Base-by-base conservation (phyloP, 2,888 invertebrate genomes). In the Heliconius hortense region DNA sequence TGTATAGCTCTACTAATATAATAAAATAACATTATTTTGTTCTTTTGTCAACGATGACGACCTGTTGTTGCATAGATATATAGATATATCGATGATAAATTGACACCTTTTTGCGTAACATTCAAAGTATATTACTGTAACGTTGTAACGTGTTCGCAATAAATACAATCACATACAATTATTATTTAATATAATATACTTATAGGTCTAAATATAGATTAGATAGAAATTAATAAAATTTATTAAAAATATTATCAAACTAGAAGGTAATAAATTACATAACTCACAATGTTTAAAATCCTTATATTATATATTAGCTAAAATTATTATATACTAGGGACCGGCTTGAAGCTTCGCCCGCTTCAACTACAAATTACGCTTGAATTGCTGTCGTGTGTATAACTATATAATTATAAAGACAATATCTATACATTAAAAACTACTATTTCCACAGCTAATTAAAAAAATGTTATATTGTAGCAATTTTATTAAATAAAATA, bases 41-140 rank as follows among this genome's bases (percentile, higher is more conserved):
- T 18, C 5, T 18, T 48, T 48, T 48, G 18, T 48, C 18, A 18
- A 7, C 18, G 18, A 39, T 64, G 35, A 24, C 5, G 24, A 64
- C 24, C n/a, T 11, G 24, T 39, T 64, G 35, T 64, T 64, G 15
- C 64, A 64, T 24, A n/a, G 35, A 64, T 64, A 8, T 31, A 35
- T 35, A 8, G 31, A 35, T 8, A 35, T 35, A 64, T 64, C 24
- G 64, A 64, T 39, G 64, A 64, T 64, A 39, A 64, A 64, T 64
- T 64, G 64, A 64, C 39, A 39, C 1, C 35, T 64, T 39, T 63
- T 64, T 64, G 4, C 64, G 64, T 64, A 64, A 64, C 35, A 39
- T 64, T 64, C 5, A 64, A 39, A 64, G 35, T 64, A 39, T 64
- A 39, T 64, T 64, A 35, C 63, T 63, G 35, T 64, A 64, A 35